These are phyloP conservation scores for Sinella curviseta DNA, from an alignment of 1,140 invertebrate genomes.

Conservation along the genomic window DNA sequence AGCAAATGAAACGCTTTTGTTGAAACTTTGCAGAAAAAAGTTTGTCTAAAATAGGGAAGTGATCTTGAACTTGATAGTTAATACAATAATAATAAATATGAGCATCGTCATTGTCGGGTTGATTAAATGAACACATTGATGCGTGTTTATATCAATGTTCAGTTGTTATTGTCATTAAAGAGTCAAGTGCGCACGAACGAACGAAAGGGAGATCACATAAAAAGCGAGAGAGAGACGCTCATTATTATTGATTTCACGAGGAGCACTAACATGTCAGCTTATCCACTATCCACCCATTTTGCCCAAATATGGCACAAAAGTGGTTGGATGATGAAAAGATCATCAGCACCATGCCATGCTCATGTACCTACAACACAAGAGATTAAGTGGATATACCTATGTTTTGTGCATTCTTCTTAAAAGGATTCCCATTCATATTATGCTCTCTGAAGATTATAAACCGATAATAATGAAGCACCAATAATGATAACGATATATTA, in stretches of 20 bases:
- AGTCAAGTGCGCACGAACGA: background rate
- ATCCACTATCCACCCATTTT: background rate
- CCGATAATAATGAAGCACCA: too few relatives aligned
- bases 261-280: background rate
- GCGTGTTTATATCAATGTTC: background rate
- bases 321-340: background rate
- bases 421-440: too few relatives aligned
- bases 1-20: too few relatives aligned
- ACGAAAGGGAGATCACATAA: background rate
- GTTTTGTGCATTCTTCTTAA: too few relatives aligned
- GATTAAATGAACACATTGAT: background rate
- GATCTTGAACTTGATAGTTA: constrained; percentile 4
- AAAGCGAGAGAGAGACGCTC: background rate
- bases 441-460: too few relatives aligned
- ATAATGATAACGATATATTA: background rate
- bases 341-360: too few relatives aligned
- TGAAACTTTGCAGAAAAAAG: too few relatives aligned
- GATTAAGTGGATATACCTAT: too few relatives aligned
- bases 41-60: too few relatives aligned
- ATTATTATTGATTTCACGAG: constrained; percentile 4
- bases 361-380: too few relatives aligned
- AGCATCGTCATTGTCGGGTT: background rate
- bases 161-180: background rate
- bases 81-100: too few relatives aligned
- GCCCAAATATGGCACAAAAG: constrained; percentile 8